These are phyloP conservation scores for Microvelia longipes DNA, from an alignment of 1,140 invertebrate genomes.

Conservation along the genomic window DNA sequence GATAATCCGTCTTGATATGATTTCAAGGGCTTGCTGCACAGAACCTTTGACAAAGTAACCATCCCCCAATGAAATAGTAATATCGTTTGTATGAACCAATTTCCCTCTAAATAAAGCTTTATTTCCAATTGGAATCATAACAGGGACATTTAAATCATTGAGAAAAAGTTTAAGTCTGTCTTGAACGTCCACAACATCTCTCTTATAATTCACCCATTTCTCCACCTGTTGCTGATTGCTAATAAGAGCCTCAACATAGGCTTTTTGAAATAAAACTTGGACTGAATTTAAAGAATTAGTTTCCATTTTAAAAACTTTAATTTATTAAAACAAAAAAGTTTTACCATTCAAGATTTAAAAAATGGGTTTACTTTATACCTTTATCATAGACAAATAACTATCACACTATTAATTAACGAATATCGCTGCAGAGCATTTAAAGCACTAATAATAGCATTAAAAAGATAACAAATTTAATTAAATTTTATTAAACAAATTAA, in stretches of 20 bases:
- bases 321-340: no score
- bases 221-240: slow-evolving; percentile 8
- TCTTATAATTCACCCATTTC: slow-evolving; percentile 16
- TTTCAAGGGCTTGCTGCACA: slow-evolving; percentile 42
- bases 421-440: no score
- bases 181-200: slow-evolving; percentile 15
- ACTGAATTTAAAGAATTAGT: no score
- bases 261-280: slow-evolving; percentile 30
- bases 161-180: slow-evolving; percentile 12
- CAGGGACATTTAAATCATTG: slow-evolving; percentile 29
- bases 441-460: no score
- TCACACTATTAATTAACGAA: no score
- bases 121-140: slow-evolving; percentile 46
- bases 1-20: slow-evolving; percentile 43
- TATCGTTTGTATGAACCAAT: slow-evolving; percentile 55
- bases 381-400: no score
- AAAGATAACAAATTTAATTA: no score
- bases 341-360: no score
- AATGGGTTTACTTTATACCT: no score
- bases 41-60: slow-evolving; percentile 55
- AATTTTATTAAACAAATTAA: no score
- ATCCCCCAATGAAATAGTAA: slow-evolving; percentile 47
- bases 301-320: no score
- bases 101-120: slow-evolving; percentile 50
- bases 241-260: slow-evolving; percentile 8